These are phyloP conservation scores for Glomeris maerens DNA, from an alignment of 1,140 invertebrate genomes.

Conservation along the genomic window DNA sequence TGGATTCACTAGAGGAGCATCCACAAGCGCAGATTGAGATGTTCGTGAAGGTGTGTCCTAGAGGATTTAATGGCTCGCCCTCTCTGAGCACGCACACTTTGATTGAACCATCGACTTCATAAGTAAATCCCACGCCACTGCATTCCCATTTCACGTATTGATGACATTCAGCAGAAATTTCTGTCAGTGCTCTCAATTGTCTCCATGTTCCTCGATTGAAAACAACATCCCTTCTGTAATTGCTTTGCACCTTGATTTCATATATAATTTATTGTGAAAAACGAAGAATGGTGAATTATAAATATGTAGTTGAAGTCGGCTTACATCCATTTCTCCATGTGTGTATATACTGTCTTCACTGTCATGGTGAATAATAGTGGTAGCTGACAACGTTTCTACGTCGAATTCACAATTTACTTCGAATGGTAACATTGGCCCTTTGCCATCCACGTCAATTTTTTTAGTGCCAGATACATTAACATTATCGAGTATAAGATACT, in stretches of 20 bases:
- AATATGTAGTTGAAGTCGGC: no score
- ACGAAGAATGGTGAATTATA: no score
- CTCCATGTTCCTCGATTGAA: constrained; percentile 16
- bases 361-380: constrained; percentile 21
- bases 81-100: constrained; percentile 18
- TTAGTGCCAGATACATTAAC: constrained; percentile 16
- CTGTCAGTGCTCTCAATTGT: constrained; percentile 15
- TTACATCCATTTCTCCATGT: constrained; percentile 11
- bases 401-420: constrained; percentile 17
- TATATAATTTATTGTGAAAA: no score
- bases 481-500: constrained; percentile 16
- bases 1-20: no score
- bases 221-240: constrained; percentile 15
- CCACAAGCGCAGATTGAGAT: no score
- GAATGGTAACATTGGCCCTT: constrained; percentile 15
- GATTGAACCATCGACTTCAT: no score
- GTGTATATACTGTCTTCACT: constrained; percentile 20
- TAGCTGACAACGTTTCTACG: constrained; percentile 2
- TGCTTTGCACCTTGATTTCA: constrained; percentile 15
- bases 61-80: constrained; percentile 14
- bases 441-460: constrained; percentile 18
- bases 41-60: no score
- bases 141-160: constrained; percentile 20
- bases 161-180: constrained; percentile 16
- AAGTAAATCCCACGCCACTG: constrained; percentile 18